Evolutionary conservation across 2,888 invertebrate genomes (phyloP).

Genomic region (Sisyra terminalis): DNA sequence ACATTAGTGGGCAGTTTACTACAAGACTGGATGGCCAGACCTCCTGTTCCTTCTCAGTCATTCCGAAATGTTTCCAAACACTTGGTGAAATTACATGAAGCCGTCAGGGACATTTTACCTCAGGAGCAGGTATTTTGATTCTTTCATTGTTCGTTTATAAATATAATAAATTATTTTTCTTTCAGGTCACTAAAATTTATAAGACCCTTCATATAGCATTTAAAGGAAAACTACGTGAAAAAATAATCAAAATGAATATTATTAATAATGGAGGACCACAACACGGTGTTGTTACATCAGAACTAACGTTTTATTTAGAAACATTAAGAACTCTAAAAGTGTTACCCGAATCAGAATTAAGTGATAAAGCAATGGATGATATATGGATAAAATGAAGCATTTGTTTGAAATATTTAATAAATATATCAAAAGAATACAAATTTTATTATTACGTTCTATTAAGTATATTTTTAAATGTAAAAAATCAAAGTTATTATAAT

Average conservation of each 20-base stretch:
- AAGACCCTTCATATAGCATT: conserved; percentile 68
- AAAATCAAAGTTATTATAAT: not conserved
- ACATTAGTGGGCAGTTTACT: conserved; percentile 69
- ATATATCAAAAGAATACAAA: not conserved
- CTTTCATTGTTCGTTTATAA: too few relatives aligned
- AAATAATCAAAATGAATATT: conserved; percentile 72
- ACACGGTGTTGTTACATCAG: conserved; percentile 86
- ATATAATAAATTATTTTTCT: too few relatives aligned
- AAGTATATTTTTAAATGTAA: not conserved
- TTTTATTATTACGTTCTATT: not conserved
- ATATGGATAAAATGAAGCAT: conserved; percentile 54
- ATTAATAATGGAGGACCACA: conserved; percentile 93
- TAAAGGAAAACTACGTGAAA: conserved; percentile 71
- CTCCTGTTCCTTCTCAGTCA: conserved; percentile 84
- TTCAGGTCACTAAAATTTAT: conserved; percentile 25
- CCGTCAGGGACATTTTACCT: conserved; percentile 72
- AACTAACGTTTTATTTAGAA: conserved; percentile 79
- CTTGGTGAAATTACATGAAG: conserved; percentile 81
- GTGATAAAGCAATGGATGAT: conserved; percentile 63
- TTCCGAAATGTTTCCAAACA: conserved; percentile 79
- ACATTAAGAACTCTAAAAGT: conserved; percentile 67
- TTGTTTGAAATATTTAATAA: conserved; percentile 5
- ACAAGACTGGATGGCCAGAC: conserved; percentile 81
- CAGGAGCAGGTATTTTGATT: conserved; percentile 63
- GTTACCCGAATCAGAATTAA: conserved; percentile 53